Conservation (phyloP, 2,888 invertebrate genomes). For the Arrhopalites spinosus region DNA sequence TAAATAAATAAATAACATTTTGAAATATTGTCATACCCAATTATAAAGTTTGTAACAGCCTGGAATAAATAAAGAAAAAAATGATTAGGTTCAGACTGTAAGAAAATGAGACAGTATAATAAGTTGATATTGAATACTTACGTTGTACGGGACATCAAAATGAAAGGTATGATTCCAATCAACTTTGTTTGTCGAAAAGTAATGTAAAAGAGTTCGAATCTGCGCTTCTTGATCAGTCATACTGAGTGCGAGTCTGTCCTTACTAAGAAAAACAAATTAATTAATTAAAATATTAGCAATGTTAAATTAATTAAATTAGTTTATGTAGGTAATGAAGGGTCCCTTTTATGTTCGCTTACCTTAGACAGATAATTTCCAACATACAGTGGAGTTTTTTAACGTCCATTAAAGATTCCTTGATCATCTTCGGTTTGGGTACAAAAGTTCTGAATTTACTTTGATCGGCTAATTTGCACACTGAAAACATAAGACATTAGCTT, state of each 20-base stretch:
- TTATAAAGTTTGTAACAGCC: conserved; percentile 26
- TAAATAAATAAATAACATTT: background rate
- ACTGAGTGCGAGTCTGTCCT: conserved; percentile 47
- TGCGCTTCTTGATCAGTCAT: conserved; percentile 45
- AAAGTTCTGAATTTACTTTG: conserved; percentile 41
- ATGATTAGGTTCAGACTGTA: too few species aligned
- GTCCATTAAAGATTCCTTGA: conserved; percentile 41
- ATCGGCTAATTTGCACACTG: conserved; percentile 52
- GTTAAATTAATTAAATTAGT: too few species aligned
- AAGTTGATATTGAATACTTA: too few species aligned
- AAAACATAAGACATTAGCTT: background rate
- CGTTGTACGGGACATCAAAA: conserved; percentile 48
- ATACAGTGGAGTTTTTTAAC: conserved; percentile 53
- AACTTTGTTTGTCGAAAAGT: conserved; percentile 40
- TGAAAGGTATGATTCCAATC: conserved; percentile 48
- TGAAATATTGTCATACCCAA: conserved; percentile 23
- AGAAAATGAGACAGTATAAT: too few species aligned
- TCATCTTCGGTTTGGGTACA: conserved; percentile 31
- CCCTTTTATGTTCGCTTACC: too few species aligned
- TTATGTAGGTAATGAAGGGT: too few species aligned
- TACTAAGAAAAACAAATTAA: background rate
- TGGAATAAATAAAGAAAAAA: too few species aligned
- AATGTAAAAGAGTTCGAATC: conserved; percentile 43
- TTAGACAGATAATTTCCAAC: conserved; percentile 49
- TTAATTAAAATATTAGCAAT: too few species aligned